These are phyloP conservation scores for Callipepla californica DNA, from an alignment of 2,113 vertebrate species.

Conservation along the genomic window DNA sequence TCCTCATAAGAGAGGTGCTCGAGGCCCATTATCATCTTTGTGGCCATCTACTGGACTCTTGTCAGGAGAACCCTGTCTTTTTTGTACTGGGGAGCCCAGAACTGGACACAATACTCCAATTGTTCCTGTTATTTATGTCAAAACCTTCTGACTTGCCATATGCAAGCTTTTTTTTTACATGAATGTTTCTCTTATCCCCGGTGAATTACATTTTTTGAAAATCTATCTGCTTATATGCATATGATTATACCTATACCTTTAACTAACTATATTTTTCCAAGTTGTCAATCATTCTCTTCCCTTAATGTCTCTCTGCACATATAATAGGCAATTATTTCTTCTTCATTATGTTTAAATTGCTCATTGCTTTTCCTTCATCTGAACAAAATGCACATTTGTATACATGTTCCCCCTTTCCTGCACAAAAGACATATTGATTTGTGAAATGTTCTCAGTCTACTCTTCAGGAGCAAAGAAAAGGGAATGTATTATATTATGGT, in stretches of 20 bases:
- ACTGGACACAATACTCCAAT: too few relatives aligned
- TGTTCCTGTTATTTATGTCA: background rate
- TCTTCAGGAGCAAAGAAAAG: background rate
- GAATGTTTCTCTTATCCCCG: background rate
- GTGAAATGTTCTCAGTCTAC: background rate
- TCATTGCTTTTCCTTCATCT: background rate
- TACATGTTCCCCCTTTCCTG: background rate
- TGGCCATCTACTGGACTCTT: too few relatives aligned
- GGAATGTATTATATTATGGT: background rate
- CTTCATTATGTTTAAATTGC: background rate
- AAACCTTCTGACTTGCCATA: background rate
- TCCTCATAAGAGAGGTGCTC: too few relatives aligned
- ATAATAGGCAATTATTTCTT: background rate
- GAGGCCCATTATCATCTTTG: too few relatives aligned
- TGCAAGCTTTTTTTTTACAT: background rate
- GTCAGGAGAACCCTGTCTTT: too few relatives aligned
- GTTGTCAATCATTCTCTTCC: accelerated
- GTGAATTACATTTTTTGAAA: background rate
- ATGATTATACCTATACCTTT: background rate
- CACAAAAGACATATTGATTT: background rate
- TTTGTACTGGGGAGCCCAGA: too few relatives aligned
- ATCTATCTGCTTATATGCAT: background rate
- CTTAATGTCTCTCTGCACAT: background rate
- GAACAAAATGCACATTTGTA: background rate
- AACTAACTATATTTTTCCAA: background rate